Conservation (phyloP, 2,797 vertebrate genomes). For the Glossophaga mutica region DNA sequence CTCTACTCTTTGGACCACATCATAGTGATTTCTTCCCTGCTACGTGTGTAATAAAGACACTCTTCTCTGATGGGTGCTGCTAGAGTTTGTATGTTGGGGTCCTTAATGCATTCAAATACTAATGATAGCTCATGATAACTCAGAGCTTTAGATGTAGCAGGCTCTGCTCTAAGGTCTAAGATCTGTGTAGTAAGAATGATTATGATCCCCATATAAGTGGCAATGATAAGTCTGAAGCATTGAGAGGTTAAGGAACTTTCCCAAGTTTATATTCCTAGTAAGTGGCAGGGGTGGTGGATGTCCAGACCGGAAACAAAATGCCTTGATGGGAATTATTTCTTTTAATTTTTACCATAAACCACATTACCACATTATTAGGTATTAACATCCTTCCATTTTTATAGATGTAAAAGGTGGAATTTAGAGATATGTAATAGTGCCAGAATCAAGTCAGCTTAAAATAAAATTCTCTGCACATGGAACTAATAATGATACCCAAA, state of each 20-base stretch:
- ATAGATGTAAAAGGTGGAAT: not conserved
- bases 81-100: not conserved
- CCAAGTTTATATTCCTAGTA: not conserved
- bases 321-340: not conserved
- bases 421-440: not conserved
- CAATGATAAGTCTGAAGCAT: not conserved
- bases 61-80: not conserved
- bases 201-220: not conserved
- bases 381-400: not conserved
- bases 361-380: not conserved
- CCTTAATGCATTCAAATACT: not conserved
- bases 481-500: not conserved
- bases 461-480: not conserved
- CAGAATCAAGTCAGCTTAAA: not conserved
- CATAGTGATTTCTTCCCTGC: not conserved
- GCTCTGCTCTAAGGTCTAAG: conserved; percentile 8
- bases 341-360: conserved; percentile 22
- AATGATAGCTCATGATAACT: not conserved
- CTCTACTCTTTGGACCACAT: not conserved
- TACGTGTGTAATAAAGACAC: not conserved
- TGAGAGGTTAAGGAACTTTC: not conserved
- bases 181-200: not conserved
- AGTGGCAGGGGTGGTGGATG: not conserved
- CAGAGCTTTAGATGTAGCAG: not conserved
- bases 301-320: not conserved